These are phyloP conservation scores for Ephialtes manifestator DNA, from an alignment of 2,888 invertebrate species.

Conservation along the genomic window DNA sequence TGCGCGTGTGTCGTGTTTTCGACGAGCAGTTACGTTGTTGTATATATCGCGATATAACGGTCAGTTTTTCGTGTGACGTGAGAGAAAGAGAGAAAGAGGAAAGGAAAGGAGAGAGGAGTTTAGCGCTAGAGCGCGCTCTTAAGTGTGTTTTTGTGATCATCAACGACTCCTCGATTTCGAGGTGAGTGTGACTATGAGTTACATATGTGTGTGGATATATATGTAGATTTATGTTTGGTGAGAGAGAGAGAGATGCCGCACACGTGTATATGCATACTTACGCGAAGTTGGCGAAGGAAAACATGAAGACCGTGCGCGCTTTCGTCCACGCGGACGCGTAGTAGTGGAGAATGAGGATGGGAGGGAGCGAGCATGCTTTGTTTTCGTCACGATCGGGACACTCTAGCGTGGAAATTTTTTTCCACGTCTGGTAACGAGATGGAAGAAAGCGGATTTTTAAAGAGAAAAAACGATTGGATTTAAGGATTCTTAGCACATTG, in stretches of 20 bases:
- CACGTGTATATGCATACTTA: background rate
- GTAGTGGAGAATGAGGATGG: background rate
- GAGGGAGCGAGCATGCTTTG: constrained; percentile 39
- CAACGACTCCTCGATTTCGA: background rate
- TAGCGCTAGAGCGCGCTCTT: constrained; percentile 44
- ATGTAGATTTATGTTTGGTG: background rate
- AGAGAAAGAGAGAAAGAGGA: background rate
- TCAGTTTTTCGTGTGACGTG: constrained; percentile 20
- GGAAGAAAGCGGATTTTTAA: background rate
- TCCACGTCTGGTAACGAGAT: background rate
- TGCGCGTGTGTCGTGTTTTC: background rate
- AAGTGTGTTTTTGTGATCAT: constrained; percentile 23
- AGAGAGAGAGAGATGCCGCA: background rate
- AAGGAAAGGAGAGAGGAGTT: background rate
- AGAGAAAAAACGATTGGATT: too few species aligned
- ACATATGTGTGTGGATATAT: background rate
- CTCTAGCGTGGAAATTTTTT: constrained; percentile 28
- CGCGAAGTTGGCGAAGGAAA: background rate
- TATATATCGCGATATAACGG: background rate
- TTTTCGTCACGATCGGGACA: constrained; percentile 39
- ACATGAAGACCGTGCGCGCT: background rate
- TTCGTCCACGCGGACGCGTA: constrained; percentile 36
- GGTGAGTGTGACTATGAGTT: constrained; percentile 8
- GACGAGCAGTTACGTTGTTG: background rate
- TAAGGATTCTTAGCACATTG: too few species aligned